A percentile compares a stretch with the other conserved stretches of the same genome.
Evolutionary conservation across 2,888 invertebrate species (phyloP).

Genomic region (Nesidiocoris tenuis): DNA sequence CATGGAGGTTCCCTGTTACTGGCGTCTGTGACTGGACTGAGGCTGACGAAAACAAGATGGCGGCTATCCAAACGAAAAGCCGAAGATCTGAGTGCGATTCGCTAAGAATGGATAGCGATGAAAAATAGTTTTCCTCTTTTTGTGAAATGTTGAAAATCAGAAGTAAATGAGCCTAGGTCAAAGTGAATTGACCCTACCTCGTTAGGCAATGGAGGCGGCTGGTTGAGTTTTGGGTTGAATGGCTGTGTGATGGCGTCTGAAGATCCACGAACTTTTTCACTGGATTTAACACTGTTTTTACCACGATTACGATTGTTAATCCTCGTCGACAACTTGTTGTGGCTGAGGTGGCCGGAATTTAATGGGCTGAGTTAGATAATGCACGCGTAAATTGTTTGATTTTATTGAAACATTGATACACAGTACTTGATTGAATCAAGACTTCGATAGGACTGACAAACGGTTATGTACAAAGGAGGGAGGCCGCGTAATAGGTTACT

Average conservation of each 20-base stretch:
- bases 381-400: too few relatives aligned
- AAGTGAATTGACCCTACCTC: not conserved
- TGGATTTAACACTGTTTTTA: not conserved
- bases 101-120: not conserved
- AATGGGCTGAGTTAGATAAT: too few relatives aligned
- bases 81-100: not conserved
- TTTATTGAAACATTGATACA: too few relatives aligned
- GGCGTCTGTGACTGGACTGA: not conserved
- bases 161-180: not conserved
- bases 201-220: not conserved
- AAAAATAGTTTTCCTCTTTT: not conserved
- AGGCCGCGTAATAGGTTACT: not conserved
- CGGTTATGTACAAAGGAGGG: not conserved
- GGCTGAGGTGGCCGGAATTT: not conserved
- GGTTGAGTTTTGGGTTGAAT: not conserved
- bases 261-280: not conserved
- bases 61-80: not conserved
- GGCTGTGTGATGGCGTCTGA: not conserved
- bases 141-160: not conserved
- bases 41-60: not conserved
- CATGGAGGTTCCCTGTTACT: not conserved
- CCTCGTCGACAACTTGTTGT: conserved; percentile 19
- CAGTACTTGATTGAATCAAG: too few relatives aligned
- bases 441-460: not conserved
- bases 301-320: not conserved